Evolutionary conservation across 1,140 invertebrate genomes (phyloP).

Genomic region (Parapsyche elsis): DNA sequence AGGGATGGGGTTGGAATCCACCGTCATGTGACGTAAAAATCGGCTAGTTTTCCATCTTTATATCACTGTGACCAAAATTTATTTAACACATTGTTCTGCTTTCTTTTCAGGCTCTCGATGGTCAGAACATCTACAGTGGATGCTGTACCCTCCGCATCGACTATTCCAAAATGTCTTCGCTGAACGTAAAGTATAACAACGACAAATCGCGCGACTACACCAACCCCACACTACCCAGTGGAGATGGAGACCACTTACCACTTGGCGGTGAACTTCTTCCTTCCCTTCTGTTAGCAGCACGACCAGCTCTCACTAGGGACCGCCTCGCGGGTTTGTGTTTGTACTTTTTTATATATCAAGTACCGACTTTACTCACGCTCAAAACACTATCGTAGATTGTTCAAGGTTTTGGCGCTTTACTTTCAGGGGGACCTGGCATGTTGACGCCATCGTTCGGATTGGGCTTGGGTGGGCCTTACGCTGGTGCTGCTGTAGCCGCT

Average conservation of each 20-base stretch:
- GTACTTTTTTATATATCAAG: neutral
- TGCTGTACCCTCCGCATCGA: conserved; percentile 99
- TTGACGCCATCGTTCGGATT: conserved; percentile 84
- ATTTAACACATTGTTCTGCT: conserved; percentile 11
- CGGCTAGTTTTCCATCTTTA: neutral
- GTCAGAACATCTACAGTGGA: conserved; percentile 99
- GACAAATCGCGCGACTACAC: conserved; percentile 99
- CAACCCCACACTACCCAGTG: conserved; percentile 95
- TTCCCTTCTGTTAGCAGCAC: conserved; percentile 69
- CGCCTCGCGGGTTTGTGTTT: conserved; percentile 59
- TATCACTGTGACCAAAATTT: neutral
- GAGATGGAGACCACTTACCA: conserved; percentile 79
- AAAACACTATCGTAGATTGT: no score
- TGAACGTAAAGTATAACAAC: conserved; percentile 99
- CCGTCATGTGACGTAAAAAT: no score
- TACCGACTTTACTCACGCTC: no score
- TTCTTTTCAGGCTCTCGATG: conserved; percentile 85
- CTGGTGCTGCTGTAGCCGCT: conserved; percentile 72
- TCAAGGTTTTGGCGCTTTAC: no score
- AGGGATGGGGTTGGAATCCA: no score
- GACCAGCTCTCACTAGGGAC: conserved; percentile 63
- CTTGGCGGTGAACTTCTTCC: conserved; percentile 75
- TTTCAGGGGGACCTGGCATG: conserved; percentile 79
- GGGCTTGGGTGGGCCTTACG: conserved; percentile 75
- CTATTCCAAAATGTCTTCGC: conserved; percentile 96